Evolutionary conservation across 2,888 invertebrate genomes (phyloP).

Genomic region (Ennomos quercinarius): DNA sequence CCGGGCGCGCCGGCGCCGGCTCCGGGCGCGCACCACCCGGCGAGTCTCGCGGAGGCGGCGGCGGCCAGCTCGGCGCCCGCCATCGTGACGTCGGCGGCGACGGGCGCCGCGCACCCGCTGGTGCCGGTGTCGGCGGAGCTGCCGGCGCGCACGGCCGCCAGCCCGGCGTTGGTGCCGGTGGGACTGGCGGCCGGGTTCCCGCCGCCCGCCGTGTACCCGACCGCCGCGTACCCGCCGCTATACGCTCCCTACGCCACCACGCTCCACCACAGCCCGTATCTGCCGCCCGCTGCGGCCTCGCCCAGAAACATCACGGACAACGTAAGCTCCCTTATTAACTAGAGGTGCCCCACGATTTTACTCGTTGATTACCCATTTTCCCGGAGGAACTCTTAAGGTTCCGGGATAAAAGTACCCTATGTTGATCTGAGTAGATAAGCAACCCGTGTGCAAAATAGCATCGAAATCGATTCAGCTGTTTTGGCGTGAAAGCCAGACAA

Average conservation of each 20-base stretch:
- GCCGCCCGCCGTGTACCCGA: constrained; percentile 90
- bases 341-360: neutral
- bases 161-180: constrained; percentile 81
- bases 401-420: no score
- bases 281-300: constrained; percentile 87
- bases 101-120: constrained; percentile 66
- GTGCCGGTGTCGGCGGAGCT: constrained; percentile 65
- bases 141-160: constrained; percentile 70
- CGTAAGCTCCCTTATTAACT: constrained; percentile 51
- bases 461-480: no score
- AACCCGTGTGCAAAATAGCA: no score
- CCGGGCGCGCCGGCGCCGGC: constrained; percentile 24
- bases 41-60: constrained; percentile 34
- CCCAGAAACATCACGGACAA: constrained; percentile 87
- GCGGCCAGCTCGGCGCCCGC: constrained; percentile 57
- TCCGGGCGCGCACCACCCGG: constrained; percentile 49
- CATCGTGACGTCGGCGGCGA: constrained; percentile 55
- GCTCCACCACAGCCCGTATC: constrained; percentile 90
- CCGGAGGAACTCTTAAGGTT: no score
- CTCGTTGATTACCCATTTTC: no score
- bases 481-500: no score
- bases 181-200: constrained; percentile 87
- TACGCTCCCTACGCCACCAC: constrained; percentile 92
- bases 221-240: constrained; percentile 86
- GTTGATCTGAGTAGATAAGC: no score